Evolutionary conservation across 1,140 invertebrate species (phyloP).

Genomic region (Pogonomyrmex barbatus): DNA sequence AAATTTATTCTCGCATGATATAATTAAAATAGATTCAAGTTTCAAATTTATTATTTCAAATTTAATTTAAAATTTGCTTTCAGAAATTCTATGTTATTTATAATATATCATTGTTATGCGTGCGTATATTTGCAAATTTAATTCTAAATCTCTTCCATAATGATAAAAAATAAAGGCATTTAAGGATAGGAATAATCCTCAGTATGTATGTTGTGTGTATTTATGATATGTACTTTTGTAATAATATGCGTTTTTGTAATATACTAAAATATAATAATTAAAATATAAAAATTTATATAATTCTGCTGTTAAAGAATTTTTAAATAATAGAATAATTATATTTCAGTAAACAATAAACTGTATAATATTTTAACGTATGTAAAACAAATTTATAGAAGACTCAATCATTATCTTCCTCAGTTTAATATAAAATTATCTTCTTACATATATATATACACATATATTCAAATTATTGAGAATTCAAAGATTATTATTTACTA

Average conservation of each 20-base stretch:
- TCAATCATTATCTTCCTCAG: not conserved
- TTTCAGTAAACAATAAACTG: too few species aligned
- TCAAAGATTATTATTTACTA: not conserved
- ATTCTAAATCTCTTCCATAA: not conserved
- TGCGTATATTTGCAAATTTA: not conserved
- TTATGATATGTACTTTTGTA: not conserved
- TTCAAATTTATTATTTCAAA: slow-evolving; percentile 12
- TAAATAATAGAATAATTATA: not conserved
- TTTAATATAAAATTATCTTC: not conserved
- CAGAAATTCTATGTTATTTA: not conserved
- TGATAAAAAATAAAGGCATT: not conserved
- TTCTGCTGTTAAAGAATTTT: not conserved
- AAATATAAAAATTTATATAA: not conserved
- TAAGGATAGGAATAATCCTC: not conserved
- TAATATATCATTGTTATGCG: not conserved
- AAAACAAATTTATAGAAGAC: too few species aligned
- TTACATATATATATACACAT: not conserved
- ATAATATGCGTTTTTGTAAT: not conserved
- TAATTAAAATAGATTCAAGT: not conserved
- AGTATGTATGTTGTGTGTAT: not conserved
- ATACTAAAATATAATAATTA: not conserved
- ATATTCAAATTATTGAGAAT: not conserved
- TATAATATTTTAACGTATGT: too few species aligned
- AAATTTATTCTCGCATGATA: not conserved
- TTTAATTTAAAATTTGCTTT: not conserved